Evolutionary conservation across 2,888 invertebrate species (phyloP), one percentile per base, ranked within the genome.

Genomic region (Apotomis turbidana): DNA sequence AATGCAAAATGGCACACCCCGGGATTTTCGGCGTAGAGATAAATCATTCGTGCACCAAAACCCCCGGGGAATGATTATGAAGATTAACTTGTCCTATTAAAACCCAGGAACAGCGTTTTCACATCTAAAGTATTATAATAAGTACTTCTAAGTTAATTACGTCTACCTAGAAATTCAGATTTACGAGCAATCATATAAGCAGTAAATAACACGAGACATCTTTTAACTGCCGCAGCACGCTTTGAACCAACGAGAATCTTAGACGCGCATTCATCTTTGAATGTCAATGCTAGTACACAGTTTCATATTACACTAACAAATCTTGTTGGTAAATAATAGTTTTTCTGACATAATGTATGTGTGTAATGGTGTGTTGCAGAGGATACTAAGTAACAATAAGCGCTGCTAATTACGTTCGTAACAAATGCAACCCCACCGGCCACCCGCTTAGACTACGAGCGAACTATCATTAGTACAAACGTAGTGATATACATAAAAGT

Each of bases 391-490:
- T 46, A 41, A 41, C 57, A 55, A 46, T 68, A 57, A 41, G 57
- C 36, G 41, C 51, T 5, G 10, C 49, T 58, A 64, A 64, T 64
- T 58, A 51, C 58, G 13, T 52, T 38, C 62, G 66, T 71, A 72
- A 62, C 62, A 70, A 71, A 71, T 66, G 69, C 49, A 66, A 74
- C 49, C 60, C 49, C 41, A 44, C 64, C 59, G 78, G 73, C 77
- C 76, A 76, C 77, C 73, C 70, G 75, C 70, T 49, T 13, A 74
- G 74, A 71, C 68, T 67, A 15, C 74, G 71, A 72, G 68, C 63
- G 74, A 76, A 77, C 73, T 77, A 76, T 81, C 79, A 81, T 84
- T 82, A 83, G 66, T 46, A 27, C 55, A 36, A 66, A 66, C 46
- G n/a, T 57, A 57, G 57, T 46, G 66, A 46, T 57, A 27, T 36